Evolutionary conservation across 1,140 invertebrate species (phyloP), one percentile per base, ranked within the genome.

Genomic region (Arion vulgaris): DNA sequence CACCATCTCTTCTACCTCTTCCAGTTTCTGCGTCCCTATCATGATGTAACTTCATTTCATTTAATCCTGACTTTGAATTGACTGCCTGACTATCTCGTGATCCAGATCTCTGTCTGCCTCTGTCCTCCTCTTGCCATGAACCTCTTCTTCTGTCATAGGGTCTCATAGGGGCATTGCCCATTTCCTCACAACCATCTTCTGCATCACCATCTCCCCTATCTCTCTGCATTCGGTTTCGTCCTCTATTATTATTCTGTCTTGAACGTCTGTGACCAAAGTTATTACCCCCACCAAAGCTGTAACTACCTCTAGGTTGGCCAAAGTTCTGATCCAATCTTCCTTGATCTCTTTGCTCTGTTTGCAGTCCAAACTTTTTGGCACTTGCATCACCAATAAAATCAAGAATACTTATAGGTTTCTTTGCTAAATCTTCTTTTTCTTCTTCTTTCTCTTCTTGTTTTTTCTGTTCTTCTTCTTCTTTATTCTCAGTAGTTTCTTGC

Each of bases 341-440:
- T 76, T 7, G 11, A 34, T 36, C 74, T 76, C 1, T 76, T n/a
- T 5, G 15, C 26, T 28, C 32, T 71, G n/a, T 32, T 32, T 45
- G 9, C 26, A 80, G 5, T 15, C 78, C 78, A 80, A 80, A 80
- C 45, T 80, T 78, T 45, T 78, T 80, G 11, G 78, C 62, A 69
- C 78, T 71, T 49, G 49, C 76, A 68, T 62, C 28, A 36, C 78
- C 78, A 13, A 80, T 69, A n/a, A 80, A 80, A 36, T 80, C 80
- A 26, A 51, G 41, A 57, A 81, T 74, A 32, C 80, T 81, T 13
- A 81, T 81, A 11, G 34, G 17, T 38, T 73, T 41, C 28, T 2
- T 53, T 28, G 41, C 5, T 19, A 34, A 34, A 39, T 74, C 36
- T 39, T 73, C 71, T 17, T 26, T n/a, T 26, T 51, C 71, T 45